A percentile compares a stretch with the other conserved stretches of the same genome.
Conservation (phyloP, 2,888 invertebrate genomes). For the Formica aserva region DNA sequence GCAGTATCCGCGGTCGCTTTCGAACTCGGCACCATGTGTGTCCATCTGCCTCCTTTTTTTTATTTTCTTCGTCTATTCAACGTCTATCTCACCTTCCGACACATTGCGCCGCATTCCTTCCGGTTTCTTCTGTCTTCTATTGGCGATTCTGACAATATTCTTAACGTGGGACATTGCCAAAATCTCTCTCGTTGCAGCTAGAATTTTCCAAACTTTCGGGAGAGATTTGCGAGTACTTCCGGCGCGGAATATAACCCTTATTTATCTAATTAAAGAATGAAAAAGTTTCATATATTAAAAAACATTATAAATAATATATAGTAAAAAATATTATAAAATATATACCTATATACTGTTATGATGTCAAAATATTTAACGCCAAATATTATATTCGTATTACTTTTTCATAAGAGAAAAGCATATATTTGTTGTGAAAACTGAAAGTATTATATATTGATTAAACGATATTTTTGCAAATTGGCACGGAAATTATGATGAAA, state of each 20-base stretch:
- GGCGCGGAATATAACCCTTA: constrained; percentile 10
- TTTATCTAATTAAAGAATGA: not conserved
- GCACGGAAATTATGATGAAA: constrained; percentile 41
- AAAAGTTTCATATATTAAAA: not conserved
- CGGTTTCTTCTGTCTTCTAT: not conserved
- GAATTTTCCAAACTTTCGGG: constrained; percentile 11
- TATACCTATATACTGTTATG: not conserved
- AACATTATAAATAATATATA: not conserved
- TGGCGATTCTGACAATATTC: constrained; percentile 16
- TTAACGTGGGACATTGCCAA: constrained; percentile 17
- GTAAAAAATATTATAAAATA: not conserved
- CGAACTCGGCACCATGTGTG: constrained; percentile 69
- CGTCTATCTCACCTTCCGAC: constrained; percentile 14
- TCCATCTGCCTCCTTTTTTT: constrained; percentile 58
- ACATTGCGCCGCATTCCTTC: constrained; percentile 2
- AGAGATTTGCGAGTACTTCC: constrained; percentile 9
- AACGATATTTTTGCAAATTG: not conserved
- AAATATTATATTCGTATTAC: not conserved
- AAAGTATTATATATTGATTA: not conserved
- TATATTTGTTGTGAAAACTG: not conserved
- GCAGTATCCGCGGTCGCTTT: constrained; percentile 58
- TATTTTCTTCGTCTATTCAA: constrained; percentile 37
- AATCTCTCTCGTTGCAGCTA: constrained; percentile 7
- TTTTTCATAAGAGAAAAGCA: not conserved
- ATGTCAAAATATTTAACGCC: not conserved